Conservation (phyloP, 2,113 vertebrate genomes). For the Cyanoderma ruficeps region DNA sequence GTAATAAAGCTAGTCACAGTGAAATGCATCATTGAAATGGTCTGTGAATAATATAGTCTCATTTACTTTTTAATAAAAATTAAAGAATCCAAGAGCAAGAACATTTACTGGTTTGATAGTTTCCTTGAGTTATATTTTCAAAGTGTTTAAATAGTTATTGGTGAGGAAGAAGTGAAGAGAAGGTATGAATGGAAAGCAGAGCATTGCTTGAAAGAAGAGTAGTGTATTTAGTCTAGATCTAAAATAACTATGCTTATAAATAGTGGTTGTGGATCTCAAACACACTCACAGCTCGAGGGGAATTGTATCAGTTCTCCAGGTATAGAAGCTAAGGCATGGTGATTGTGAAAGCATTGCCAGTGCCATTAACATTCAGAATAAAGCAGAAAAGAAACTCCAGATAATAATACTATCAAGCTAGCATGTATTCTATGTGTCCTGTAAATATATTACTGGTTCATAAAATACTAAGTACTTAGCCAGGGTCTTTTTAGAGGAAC, state of each 20-base stretch:
- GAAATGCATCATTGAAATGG: not conserved
- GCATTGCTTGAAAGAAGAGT: not conserved
- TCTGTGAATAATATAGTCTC: not conserved
- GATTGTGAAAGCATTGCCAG: not conserved
- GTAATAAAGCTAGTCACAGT: not conserved
- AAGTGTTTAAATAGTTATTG: not conserved
- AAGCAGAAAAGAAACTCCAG: not conserved
- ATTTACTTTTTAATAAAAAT: conserved; percentile 18
- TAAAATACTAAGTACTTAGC: not conserved
- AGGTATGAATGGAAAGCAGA: not conserved
- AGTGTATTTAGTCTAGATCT: not conserved
- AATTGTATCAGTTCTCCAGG: not conserved
- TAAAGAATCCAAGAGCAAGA: not conserved
- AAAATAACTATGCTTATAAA: not conserved
- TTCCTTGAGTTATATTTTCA: not conserved
- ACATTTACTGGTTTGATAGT: not conserved
- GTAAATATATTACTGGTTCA: not conserved
- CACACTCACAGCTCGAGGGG: not conserved
- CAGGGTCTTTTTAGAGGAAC: not conserved
- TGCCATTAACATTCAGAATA: not conserved
- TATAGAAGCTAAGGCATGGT: not conserved
- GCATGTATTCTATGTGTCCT: not conserved
- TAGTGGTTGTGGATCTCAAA: not conserved
- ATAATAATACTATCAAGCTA: not conserved
- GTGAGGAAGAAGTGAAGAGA: not conserved